Base-by-base conservation (phyloP, 2,113 vertebrate genomes). In the Phocoena sinus region DNA sequence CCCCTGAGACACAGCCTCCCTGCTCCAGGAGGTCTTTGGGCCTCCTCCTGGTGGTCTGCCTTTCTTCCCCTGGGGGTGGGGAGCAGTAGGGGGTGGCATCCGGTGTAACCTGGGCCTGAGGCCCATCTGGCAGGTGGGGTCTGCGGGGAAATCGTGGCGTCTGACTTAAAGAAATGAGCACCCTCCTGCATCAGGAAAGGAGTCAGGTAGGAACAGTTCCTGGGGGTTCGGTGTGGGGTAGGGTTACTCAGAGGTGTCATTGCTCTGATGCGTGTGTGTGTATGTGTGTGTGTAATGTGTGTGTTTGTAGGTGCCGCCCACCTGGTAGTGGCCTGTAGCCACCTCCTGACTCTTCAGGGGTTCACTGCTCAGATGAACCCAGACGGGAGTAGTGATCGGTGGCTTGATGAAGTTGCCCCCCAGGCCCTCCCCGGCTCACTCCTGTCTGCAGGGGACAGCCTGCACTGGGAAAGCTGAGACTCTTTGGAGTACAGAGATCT, bases 51-150 rank as follows among this genome's bases (percentile, higher is more conserved):
- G 47, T 47, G 47, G 21, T 56, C 62, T 89, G 31, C 50, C 47
- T 25, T 47, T 26, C 56, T 85, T 79, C 38, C 36, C 68, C 68
- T 5, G 53, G 6, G 56, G 28, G 1, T 20, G 21, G n/a, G 60
- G 5, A 20, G n/a, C 11, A 0, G 10, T 53, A n/a, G 3, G 18
- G 36, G 7, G 12, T 8, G 53, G 1, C 31, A 41, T 23, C 17
- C 36, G n/a, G 13, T 77, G 18, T 70, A 44, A 41, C 21, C 44
- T 80, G 31, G 23, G 79, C 63, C 38, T 92, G 28, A 44, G 70
- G 38, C 28, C 36, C 60, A 0, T 67, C 63, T 79, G 74, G 33
- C 28, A 28, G 4, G n/a, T 10, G 33, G 33, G 25, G 62, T 25
- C 33, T 80, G 6, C 7, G 12, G 4, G 17, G 53, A 31, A 36